Evolutionary conservation across 2,888 invertebrate species (phyloP).

Genomic region (Lumbricus terrestris): DNA sequence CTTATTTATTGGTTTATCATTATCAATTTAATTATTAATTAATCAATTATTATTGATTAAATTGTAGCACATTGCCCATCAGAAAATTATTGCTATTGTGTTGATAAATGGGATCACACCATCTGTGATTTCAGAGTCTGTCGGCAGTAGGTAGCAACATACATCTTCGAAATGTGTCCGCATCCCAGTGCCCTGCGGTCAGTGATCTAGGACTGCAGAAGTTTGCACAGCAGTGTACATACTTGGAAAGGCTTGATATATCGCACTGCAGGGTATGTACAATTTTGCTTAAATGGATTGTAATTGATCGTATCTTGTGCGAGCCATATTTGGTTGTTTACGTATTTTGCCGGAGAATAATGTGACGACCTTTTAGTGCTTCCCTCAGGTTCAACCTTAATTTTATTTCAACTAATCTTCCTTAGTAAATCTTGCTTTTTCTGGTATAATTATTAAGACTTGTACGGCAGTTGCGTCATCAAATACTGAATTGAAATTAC

Average conservation of each 20-base stretch:
- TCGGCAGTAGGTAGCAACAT: constrained; percentile 54
- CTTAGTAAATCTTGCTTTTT: too few species aligned
- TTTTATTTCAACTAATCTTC: too few species aligned
- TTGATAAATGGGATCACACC: background rate
- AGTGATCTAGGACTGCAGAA: constrained; percentile 59
- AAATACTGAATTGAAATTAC: background rate
- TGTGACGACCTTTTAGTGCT: too few species aligned
- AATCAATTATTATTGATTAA: background rate
- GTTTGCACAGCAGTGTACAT: constrained; percentile 58
- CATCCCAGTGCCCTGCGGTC: constrained; percentile 55
- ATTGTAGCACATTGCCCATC: too few species aligned
- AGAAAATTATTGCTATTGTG: too few species aligned
- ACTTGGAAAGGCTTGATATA: constrained; percentile 56
- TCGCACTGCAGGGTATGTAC: constrained; percentile 55
- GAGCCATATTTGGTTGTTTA: too few species aligned
- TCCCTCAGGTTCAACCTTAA: too few species aligned
- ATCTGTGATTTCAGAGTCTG: constrained; percentile 43
- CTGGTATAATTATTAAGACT: too few species aligned
- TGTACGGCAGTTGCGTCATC: background rate
- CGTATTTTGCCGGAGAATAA: too few species aligned
- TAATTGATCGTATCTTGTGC: background rate
- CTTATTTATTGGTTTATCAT: too few species aligned
- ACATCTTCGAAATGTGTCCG: constrained; percentile 49
- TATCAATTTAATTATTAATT: too few species aligned
- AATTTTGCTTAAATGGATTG: background rate